Percentiles rank a stretch among this genome's conserved stretches.
These are phyloP conservation scores for Spatulosminthurus flaviceps DNA, from an alignment of 2,888 invertebrate species.

Conservation along the genomic window DNA sequence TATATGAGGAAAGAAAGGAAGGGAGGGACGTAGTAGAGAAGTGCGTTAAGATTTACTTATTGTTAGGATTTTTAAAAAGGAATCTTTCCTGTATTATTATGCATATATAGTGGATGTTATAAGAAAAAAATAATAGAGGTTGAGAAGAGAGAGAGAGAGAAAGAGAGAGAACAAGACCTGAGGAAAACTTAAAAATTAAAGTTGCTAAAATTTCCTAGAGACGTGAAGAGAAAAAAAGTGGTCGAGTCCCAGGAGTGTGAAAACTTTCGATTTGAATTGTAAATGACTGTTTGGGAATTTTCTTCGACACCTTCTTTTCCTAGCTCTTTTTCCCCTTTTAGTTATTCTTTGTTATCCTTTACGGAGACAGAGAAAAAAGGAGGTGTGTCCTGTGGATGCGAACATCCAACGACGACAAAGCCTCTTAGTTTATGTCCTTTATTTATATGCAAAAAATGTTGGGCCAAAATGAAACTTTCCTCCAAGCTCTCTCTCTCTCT, in stretches of 20 bases:
- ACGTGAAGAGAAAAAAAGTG: constrained; percentile 48
- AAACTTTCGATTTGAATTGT: constrained; percentile 58
- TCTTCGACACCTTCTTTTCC: constrained; percentile 54
- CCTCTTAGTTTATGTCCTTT: constrained; percentile 51
- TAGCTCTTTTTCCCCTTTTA: constrained; percentile 42
- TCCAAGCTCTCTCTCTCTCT: constrained; percentile 1
- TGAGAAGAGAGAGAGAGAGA: constrained; percentile 37
- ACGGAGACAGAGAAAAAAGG: constrained; percentile 36
- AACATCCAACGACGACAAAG: constrained; percentile 48
- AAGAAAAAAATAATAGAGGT: constrained; percentile 36
- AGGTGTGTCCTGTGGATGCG: constrained; percentile 36
- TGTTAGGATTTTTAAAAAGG: no score
- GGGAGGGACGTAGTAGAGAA: no score
- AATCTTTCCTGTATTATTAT: no score
- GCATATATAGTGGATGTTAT: background rate
- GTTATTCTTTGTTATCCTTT: constrained; percentile 48
- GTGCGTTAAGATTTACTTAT: no score
- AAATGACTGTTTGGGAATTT: constrained; percentile 56
- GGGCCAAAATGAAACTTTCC: constrained; percentile 50
- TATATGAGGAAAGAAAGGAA: no score
- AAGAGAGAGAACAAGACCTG: constrained; percentile 42
- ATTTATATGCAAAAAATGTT: constrained; percentile 53
- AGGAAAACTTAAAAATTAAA: constrained; percentile 58
- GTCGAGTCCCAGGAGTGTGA: constrained; percentile 52
- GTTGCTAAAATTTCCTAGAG: constrained; percentile 50